Evolutionary conservation across 1,140 invertebrate genomes (phyloP).

Genomic region (Lethrus apterus): DNA sequence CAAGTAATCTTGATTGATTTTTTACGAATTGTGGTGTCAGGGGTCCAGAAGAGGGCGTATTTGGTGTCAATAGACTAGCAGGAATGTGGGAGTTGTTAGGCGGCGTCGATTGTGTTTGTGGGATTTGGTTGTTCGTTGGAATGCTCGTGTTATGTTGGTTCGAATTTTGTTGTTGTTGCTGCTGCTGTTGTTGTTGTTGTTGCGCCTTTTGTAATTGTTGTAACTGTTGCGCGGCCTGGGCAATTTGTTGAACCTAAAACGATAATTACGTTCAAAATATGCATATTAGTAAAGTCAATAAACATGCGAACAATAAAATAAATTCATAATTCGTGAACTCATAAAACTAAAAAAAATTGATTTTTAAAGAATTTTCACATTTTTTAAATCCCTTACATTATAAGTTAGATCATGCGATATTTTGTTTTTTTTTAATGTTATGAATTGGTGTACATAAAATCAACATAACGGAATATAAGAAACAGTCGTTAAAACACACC

Average conservation of each 20-base stretch:
- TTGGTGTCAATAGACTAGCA: constrained; percentile 46
- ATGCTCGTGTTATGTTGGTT: constrained; percentile 44
- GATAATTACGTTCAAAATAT: no score
- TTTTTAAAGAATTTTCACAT: no score
- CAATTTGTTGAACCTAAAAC: constrained; percentile 62
- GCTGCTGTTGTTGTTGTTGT: constrained; percentile 41
- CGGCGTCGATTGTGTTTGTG: constrained; percentile 38
- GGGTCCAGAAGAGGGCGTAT: constrained; percentile 50
- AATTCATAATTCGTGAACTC: no score
- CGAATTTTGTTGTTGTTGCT: constrained; percentile 46
- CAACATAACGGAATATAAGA: no score
- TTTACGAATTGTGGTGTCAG: constrained; percentile 45
- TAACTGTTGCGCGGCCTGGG: constrained; percentile 53
- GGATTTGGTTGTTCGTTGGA: constrained; percentile 43
- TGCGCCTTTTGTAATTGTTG: constrained; percentile 41
- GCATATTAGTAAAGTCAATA: not conserved
- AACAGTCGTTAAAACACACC: no score
- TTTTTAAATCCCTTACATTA: no score
- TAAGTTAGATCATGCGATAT: no score
- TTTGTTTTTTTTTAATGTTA: no score
- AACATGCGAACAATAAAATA: no score
- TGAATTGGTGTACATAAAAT: no score
- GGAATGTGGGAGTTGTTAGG: constrained; percentile 39
- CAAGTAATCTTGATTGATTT: constrained; percentile 53
- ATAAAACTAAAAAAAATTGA: no score